phyloP scores from a whole-genome alignment of 2,797 vertebrate species.

The Epinephelus malabaricus region DNA sequence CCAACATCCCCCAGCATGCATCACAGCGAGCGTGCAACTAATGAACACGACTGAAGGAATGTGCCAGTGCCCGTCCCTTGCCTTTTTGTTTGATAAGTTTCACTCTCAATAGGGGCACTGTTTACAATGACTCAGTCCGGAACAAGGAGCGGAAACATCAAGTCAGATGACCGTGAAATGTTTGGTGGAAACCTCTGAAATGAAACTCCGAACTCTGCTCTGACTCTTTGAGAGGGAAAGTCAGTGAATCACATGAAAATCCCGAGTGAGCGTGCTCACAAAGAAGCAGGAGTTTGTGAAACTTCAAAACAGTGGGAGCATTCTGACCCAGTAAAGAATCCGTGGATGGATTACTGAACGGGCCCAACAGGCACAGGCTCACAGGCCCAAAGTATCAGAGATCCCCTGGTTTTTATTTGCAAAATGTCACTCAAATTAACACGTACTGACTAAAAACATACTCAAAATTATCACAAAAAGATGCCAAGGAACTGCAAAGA shows the following conservation, averaged over 20 bases:
- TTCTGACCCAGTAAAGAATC: conserved; percentile 60
- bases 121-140: conserved; percentile 67
- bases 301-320: conserved; percentile 51
- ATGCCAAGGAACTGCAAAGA: too few species aligned
- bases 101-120: conserved; percentile 75
- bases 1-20: conserved; percentile 77
- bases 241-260: conserved; percentile 54
- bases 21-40: conserved; percentile 77
- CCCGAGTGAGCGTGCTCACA: conserved; percentile 19
- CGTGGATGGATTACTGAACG: too few species aligned
- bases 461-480: too few species aligned
- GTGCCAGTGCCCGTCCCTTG: conserved; percentile 49
- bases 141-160: conserved; percentile 59
- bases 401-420: too few species aligned
- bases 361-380: too few species aligned
- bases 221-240: conserved; percentile 41
- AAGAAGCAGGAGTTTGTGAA: conserved; percentile 41
- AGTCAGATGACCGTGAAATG: conserved; percentile 69
- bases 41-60: conserved; percentile 78
- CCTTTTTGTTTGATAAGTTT: conserved; percentile 72
- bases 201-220: conserved; percentile 45
- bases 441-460: too few species aligned
- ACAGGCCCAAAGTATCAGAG: too few species aligned
- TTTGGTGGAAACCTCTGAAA: conserved; percentile 58
- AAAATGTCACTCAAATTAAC: too few species aligned